Base-by-base conservation (phyloP, 2,888 invertebrate genomes). In the Eristalis intricaria region DNA sequence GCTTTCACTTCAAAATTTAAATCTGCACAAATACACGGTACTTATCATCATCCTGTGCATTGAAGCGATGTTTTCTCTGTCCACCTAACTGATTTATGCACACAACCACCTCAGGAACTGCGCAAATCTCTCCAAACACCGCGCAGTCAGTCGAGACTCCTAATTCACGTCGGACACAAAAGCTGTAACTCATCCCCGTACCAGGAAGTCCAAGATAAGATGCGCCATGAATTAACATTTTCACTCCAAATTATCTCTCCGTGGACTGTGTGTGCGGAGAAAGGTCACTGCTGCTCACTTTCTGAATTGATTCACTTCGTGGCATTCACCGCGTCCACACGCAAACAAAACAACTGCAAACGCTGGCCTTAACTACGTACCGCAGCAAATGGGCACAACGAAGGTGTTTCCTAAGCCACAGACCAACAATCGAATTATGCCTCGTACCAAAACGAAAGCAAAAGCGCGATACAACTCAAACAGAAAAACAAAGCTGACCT, bases 401-500 rank as follows among this genome's bases (percentile, higher is more conserved):
- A 68, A 69, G 66, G 50, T 50, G 50, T 50, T 50, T 50, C 50
- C 50, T n/a, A 50, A 50, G 7, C 50, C 4, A n/a, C n/a, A 19
- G 32, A 69, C 56, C 19, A 58, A 4, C 26, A 75, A 65, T 40
- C 40, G 50, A 50, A 19, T 50, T 50, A 50, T 50, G 50, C 19
- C 8, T 19, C 50, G 50, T 8, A 50, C 19, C 19, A 19, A 50
- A 50, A 50, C n/a, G 19, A 50, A 50, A 50, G 50, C 50, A 50
- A 50, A 50, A 50, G 19, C 50, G 50, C 50, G 50, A 19, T 50
- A 5, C 19, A 19, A n/a, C 8, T 26, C 26, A 3, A 43, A 8
- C 10, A n/a, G 40, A n/a, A 40, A 50, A n/a, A 61, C 32, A 22
- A 13, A 19, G n/a, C 40, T 71, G 65, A 79, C 79, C 79, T 79